Conservation (phyloP, 1,140 invertebrate genomes). For the Diplogasteroides magnus region DNA sequence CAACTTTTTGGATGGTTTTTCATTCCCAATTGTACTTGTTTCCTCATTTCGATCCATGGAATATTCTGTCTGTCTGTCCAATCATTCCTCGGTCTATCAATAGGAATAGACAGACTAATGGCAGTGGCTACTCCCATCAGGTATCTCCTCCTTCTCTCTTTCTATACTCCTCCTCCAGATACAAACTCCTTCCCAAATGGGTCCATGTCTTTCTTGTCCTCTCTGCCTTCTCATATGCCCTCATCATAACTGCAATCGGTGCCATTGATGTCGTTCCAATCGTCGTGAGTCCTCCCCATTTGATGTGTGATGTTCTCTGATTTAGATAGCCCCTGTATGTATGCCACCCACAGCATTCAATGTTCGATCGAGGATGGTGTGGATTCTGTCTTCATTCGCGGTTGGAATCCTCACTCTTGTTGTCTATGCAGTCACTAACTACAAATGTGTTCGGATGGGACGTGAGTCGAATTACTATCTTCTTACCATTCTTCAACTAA, state of each 20-base stretch:
- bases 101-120: background rate
- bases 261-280: too few species aligned
- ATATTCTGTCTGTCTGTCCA: background rate
- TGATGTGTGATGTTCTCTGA: too few species aligned
- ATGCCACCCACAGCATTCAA: too few species aligned
- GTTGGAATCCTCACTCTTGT: too few species aligned
- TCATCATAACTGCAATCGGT: background rate
- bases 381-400: too few species aligned
- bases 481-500: too few species aligned
- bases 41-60: background rate
- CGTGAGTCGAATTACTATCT: too few species aligned
- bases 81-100: background rate
- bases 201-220: background rate
- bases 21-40: background rate
- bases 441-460: too few species aligned
- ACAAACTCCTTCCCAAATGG: slow-evolving; percentile 1
- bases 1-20: background rate
- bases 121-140: background rate
- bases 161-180: background rate
- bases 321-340: too few species aligned
- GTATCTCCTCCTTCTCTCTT: background rate
- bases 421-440: too few species aligned
- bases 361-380: too few species aligned
- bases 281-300: too few species aligned
- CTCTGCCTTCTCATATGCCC: background rate